Evolutionary conservation across 2,888 invertebrate genomes (phyloP).

Genomic region (Scaptomyza caliginosa): DNA sequence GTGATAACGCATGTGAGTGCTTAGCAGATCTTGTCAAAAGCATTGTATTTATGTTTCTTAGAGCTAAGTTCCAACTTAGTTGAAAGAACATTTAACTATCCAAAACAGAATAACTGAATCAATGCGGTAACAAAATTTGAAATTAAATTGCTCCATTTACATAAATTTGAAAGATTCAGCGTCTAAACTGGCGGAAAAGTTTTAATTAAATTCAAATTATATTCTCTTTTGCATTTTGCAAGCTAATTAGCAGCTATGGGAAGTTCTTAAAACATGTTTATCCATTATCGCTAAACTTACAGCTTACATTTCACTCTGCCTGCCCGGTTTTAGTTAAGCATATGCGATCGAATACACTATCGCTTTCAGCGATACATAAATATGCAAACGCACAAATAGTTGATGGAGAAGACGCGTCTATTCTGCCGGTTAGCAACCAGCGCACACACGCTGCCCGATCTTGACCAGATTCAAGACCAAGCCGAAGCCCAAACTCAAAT

Average conservation of each 20-base stretch:
- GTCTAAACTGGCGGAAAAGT: background rate
- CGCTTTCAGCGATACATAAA: slow-evolving; percentile 11
- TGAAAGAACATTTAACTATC: too few species aligned
- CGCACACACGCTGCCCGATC: slow-evolving; percentile 5
- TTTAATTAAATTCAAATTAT: background rate
- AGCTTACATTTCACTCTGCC: background rate
- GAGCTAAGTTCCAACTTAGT: too few species aligned
- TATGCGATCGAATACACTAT: slow-evolving; percentile 10
- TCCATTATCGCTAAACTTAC: slow-evolving; percentile 3
- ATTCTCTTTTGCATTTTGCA: too few species aligned
- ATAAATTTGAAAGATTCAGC: background rate
- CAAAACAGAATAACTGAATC: too few species aligned
- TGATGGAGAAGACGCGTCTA: slow-evolving; percentile 9
- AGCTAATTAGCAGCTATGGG: slow-evolving; percentile 6
- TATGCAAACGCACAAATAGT: background rate
- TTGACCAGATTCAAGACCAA: slow-evolving; percentile 27
- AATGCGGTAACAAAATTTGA: background rate
- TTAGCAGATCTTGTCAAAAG: background rate
- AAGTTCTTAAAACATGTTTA: slow-evolving; percentile 12
- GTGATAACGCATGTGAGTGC: background rate
- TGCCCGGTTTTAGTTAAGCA: background rate
- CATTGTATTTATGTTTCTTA: too few species aligned
- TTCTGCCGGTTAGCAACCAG: slow-evolving; percentile 14
- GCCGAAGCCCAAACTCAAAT: slow-evolving; percentile 17
- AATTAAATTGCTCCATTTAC: background rate